Evolutionary conservation across 2,888 invertebrate genomes (phyloP), one percentile per base, ranked within the genome.

Genomic region (Melipona bicolor): DNA sequence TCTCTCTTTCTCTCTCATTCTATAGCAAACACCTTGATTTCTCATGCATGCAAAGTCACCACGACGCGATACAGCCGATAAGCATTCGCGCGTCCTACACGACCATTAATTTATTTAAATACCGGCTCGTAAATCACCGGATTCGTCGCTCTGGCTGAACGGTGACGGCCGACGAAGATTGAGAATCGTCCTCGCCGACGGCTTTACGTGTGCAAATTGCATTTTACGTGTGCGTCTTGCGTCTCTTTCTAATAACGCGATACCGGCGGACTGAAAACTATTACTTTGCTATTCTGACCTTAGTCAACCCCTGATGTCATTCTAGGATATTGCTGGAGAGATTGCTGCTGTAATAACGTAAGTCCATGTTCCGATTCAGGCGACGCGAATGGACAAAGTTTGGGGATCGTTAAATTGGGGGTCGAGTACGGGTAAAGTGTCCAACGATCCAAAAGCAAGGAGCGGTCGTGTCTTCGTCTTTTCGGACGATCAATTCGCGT

Each of bases 91-190:
- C 79, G 75, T 62, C 21, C 69, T 17, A 19, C 24, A 24, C 15
- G 21, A n/a, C 56, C 67, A 64, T 83, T 84, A 79, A 83, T 84
- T 84, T 84, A 73, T 83, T 83, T 84, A 79, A 81, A 83, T 83
- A 77, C 71, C 62, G 13, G 54, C 79, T 76, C 82, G 70, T 85
- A 82, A 87, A 88, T 87, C 87, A 85, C 75, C 52, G 36, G 21
- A 32, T 21, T 79, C 52, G 32, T 64, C 52, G 43, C 50, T n/a
- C 43, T 2, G 65, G 36, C 27, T 24, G 74, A 56, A 24, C 64
- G 54, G 13, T 50, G 79, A 75, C 68, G 15, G 32, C 17, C 64
- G 65, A 80, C 77, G 77, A 77, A 80, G 77, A 80, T 77, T 24
- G 80, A 75, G 61, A 75, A 59, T 52, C 61, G 79, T 62, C 19